Conservation (phyloP, 2,888 invertebrate species). For the Drosophila maculinotata region DNA sequence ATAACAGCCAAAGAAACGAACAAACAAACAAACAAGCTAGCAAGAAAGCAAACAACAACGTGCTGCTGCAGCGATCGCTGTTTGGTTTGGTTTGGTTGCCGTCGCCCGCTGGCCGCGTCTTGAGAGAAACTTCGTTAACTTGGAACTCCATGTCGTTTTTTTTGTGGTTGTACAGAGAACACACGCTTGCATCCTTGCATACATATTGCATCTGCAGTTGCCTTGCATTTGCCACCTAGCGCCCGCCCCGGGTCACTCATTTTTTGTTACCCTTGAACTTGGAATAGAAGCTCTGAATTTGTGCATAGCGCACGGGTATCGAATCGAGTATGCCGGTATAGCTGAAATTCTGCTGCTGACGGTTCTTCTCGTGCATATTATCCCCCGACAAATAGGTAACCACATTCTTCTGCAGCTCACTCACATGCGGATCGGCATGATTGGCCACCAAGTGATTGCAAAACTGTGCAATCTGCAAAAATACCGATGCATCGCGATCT, state of each 20-base stretch:
- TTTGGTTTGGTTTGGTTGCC: conserved; percentile 33
- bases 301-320: conserved; percentile 92
- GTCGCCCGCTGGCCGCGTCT: conserved; percentile 45
- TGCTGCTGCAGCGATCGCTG: conserved; percentile 51
- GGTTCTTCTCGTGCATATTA: conserved; percentile 83
- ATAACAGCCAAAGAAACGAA: conserved; percentile 4
- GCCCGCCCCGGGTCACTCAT: conserved; percentile 74
- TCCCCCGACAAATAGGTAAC: conserved; percentile 92
- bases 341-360: conserved; percentile 87
- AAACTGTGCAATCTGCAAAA: conserved; percentile 85
- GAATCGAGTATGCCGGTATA: conserved; percentile 91
- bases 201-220: conserved; percentile 67
- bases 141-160: conserved; percentile 71
- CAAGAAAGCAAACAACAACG: conserved; percentile 10
- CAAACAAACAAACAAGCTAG: conserved; percentile 5
- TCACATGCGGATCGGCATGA: conserved; percentile 86
- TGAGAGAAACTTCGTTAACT: conserved; percentile 72
- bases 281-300: conserved; percentile 92
- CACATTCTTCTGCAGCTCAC: conserved; percentile 86
- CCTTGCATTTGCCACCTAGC: conserved; percentile 72
- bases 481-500: conserved; percentile 85
- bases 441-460: conserved; percentile 85
- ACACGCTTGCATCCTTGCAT: conserved; percentile 74
- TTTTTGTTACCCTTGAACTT: conserved; percentile 91
- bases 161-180: conserved; percentile 68